Conservation (phyloP, 2,888 invertebrate species). For the Brachynemurus nebulosus region DNA sequence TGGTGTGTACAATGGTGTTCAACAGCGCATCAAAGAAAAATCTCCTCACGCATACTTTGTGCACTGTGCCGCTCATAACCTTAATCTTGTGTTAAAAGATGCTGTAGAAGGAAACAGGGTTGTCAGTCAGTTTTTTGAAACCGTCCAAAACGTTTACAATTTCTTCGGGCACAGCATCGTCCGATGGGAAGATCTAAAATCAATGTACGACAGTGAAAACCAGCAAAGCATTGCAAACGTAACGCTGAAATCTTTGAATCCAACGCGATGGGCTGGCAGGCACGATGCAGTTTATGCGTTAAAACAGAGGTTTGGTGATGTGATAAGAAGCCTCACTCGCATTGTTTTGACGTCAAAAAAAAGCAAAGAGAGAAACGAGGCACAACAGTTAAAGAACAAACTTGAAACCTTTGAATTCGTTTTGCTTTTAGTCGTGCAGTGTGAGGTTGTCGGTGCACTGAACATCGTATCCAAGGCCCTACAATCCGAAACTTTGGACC, state of each 20-base stretch:
- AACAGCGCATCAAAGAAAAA: conserved; percentile 17
- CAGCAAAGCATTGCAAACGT: background rate
- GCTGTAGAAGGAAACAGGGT: background rate
- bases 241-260: background rate
- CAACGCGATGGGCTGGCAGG: background rate
- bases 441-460: background rate
- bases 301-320: background rate
- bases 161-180: too few species aligned
- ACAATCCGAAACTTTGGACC: background rate
- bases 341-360: background rate
- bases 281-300: background rate
- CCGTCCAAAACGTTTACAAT: background rate
- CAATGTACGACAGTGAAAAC: background rate
- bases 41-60: conserved; percentile 15
- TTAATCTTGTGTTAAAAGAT: background rate
- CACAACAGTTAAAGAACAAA: background rate
- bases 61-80: conserved; percentile 9
- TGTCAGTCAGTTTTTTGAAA: background rate
- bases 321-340: background rate
- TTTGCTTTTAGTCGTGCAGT: too few species aligned
- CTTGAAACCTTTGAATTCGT: background rate
- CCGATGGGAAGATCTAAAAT: too few species aligned
- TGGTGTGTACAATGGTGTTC: conserved; percentile 19
- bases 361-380: background rate
- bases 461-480: background rate